phyloP scores from a whole-genome alignment of 2,113 vertebrate genomes.

The Cynoglossus semilaevis region DNA sequence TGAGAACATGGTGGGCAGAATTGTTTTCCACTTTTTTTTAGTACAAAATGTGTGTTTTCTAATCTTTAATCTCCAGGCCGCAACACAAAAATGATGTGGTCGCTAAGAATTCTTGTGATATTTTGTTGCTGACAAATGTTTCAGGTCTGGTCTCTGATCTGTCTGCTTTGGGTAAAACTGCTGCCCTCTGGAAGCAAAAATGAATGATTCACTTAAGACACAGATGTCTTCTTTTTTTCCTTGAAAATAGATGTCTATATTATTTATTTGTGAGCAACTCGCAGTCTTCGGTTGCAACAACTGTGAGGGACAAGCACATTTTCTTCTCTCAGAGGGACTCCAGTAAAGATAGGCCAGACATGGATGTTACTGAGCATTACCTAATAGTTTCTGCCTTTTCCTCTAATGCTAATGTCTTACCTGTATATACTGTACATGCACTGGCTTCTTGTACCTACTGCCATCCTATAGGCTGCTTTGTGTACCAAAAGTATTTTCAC shows the following conservation, averaged over 20 bases:
- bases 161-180: conserved; percentile 38
- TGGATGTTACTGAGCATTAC: conserved; percentile 51
- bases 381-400: conserved; percentile 49
- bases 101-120: conserved; percentile 1
- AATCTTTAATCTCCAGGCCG: conserved; percentile 1
- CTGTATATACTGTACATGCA: conserved; percentile 66
- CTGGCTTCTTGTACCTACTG: conserved; percentile 62
- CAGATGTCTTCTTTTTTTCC: conserved; percentile 16
- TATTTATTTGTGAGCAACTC: conserved; percentile 64
- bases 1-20: neutral
- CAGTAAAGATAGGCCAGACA: conserved; percentile 63
- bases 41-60: conserved; percentile 6
- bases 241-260: conserved; percentile 48
- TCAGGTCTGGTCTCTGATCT: conserved; percentile 36
- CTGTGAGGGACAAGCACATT: conserved; percentile 55
- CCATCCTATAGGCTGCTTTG: conserved; percentile 56
- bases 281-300: conserved; percentile 20
- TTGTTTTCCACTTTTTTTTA: conserved; percentile 22
- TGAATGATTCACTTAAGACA: conserved; percentile 25
- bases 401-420: conserved; percentile 29
- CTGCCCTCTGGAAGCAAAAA: conserved; percentile 22
- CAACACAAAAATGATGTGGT: conserved; percentile 4
- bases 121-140: conserved; percentile 32
- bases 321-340: conserved; percentile 48
- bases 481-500: conserved; percentile 74